Base-by-base conservation (phyloP, 1,140 invertebrate genomes). In the Drosophila subpulchrella region DNA sequence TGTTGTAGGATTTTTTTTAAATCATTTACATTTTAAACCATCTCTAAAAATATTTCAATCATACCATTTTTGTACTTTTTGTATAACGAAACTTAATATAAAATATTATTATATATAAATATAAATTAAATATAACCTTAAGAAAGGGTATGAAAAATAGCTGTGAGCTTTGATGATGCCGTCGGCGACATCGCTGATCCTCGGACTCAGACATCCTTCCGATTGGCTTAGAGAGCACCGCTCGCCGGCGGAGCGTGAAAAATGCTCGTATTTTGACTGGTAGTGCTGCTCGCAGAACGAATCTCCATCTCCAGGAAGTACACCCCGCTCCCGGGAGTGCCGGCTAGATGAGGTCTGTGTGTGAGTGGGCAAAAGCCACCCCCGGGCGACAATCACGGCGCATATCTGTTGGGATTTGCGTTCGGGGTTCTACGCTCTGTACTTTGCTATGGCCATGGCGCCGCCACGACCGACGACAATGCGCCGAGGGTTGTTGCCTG, bases 401-500 rank as follows among this genome's bases (percentile, higher is more conserved):
- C 84, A 84, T 89, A 89, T 89, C 84, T 89, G 66, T 78, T 90
- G 85, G 85, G 90, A 91, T 91, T 91, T 91, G 78, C 15, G 60
- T 32, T 41, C 36, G 12, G 57, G 44, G 58, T 17, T 53, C n/a
- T 53, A n/a, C 30, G 17, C 56, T 48, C 36, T 53, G 30, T 47
- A 27, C 56, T 51, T 13, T 75, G 71, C 61, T 5, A 27, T 27
- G 27, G 77, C n/a, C 58, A 91, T 91, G 90, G 90, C 90, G 90
- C 90, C 90, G 80, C 63, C 90, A 89, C 90, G 83, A 91, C 90
- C 90, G 90, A 88, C 83, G 84, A 79, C 86, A 91, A 91, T 89
- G 81, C 78, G 78, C 63, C 80, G 81, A 82, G 90, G 90, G 90
- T 91, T 91, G 90, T 74, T 91, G 61, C 80, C 81, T 70, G 32